Evolutionary conservation across 1,140 invertebrate genomes (phyloP).

Genomic region (Caenorhabditis remanei): DNA sequence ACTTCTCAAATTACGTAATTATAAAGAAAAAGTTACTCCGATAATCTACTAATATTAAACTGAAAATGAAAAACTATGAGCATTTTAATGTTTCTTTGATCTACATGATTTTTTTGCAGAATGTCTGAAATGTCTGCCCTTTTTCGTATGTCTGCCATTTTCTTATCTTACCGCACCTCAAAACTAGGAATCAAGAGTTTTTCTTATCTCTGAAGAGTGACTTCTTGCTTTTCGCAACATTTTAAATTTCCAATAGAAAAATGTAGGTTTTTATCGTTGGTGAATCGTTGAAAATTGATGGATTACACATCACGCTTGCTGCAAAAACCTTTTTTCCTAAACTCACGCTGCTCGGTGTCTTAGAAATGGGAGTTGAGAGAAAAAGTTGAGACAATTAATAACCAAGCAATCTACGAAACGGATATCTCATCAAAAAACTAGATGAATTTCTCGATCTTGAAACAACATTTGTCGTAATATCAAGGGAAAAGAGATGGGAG

Average conservation of each 20-base stretch:
- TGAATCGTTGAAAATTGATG: not conserved
- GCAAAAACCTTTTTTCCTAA: too few species aligned
- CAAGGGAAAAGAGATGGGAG: not conserved
- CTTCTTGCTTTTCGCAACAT: slow-evolving; percentile 20
- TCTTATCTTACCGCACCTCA: slow-evolving; percentile 34
- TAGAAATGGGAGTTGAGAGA: too few species aligned
- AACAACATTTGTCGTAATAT: too few species aligned
- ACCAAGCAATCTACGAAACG: not conserved
- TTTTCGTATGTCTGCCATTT: not conserved
- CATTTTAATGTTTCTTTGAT: too few species aligned
- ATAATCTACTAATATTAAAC: too few species aligned
- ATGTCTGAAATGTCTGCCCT: not conserved
- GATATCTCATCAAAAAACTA: too few species aligned
- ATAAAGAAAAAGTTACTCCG: too few species aligned
- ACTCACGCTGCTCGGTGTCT: too few species aligned
- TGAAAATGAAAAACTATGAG: too few species aligned
- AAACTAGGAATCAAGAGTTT: not conserved
- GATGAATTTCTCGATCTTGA: too few species aligned
- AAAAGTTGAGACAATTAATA: not conserved
- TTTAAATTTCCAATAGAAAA: not conserved
- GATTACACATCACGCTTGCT: not conserved
- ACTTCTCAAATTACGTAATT: too few species aligned
- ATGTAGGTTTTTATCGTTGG: not conserved
- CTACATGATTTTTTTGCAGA: too few species aligned
- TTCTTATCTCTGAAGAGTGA: slow-evolving; percentile 1